These are phyloP conservation scores for Sabatieria punctata DNA, from an alignment of 2,888 invertebrate species.

Conservation along the genomic window DNA sequence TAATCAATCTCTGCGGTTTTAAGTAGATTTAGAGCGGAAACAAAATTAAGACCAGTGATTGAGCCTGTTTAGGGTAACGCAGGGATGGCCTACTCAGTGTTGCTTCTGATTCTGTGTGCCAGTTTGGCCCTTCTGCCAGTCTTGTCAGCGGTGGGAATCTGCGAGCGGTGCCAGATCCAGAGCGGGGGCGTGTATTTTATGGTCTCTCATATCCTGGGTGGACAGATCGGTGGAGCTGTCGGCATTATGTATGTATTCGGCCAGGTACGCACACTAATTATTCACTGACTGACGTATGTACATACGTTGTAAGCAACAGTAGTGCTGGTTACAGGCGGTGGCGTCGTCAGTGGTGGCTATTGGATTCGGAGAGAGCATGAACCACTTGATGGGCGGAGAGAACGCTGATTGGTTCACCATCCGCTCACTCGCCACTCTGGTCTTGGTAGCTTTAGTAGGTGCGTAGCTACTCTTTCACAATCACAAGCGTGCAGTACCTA, in stretches of 20 bases:
- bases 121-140: constrained; percentile 77
- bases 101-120: constrained; percentile 44
- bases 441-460: constrained; percentile 61
- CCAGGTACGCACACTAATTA: constrained; percentile 46
- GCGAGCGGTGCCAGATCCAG: constrained; percentile 79
- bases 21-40: too few relatives aligned
- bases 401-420: constrained; percentile 56
- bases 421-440: constrained; percentile 65
- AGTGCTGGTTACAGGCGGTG: constrained; percentile 52
- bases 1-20: too few relatives aligned
- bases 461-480: constrained; percentile 12
- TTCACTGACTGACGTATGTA: neutral
- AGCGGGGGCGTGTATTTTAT: constrained; percentile 96
- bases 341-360: constrained; percentile 87
- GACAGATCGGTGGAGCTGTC: constrained; percentile 74
- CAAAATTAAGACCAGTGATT: too few relatives aligned
- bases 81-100: constrained; percentile 37
- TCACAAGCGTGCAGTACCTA: too few relatives aligned
- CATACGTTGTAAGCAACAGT: neutral
- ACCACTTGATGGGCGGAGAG: constrained; percentile 50
- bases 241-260: constrained; percentile 90
- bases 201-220: constrained; percentile 78
- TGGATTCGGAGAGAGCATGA: constrained; percentile 91
- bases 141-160: constrained; percentile 83
- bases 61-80: constrained; percentile 41